phyloP scores from a whole-genome alignment of 92 coral and sea anemone species.

The Zoanthus sansibaricus region DNA sequence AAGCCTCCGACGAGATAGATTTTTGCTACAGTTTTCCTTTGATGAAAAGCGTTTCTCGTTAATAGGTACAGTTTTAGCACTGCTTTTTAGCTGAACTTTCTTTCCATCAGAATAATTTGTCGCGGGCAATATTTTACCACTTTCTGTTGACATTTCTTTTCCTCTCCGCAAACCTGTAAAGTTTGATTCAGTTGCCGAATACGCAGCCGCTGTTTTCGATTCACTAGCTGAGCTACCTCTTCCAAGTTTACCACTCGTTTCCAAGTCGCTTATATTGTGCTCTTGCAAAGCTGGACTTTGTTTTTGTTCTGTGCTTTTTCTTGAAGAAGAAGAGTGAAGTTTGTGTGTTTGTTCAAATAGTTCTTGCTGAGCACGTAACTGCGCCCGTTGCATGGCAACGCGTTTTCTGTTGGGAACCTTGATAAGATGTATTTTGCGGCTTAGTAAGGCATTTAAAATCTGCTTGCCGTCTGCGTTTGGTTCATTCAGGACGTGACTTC shows the following conservation, averaged over 20 bases:
- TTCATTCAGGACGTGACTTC: not conserved
- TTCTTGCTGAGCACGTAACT: not conserved
- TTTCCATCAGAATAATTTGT: not conserved
- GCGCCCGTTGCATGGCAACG: slow-evolving; percentile 33
- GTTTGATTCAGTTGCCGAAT: not conserved
- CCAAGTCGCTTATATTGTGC: not conserved
- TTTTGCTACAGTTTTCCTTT: not conserved
- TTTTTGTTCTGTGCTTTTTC: not conserved
- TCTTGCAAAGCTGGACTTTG: not conserved
- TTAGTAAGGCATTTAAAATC: not conserved
- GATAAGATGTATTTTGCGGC: slow-evolving; percentile 1
- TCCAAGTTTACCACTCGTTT: not conserved
- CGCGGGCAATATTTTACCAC: not conserved
- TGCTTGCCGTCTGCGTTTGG: slow-evolving; percentile 10
- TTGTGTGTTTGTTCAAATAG: slow-evolving; percentile 24
- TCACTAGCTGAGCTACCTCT: not conserved
- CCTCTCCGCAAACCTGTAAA: not conserved
- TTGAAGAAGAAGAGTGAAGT: not conserved
- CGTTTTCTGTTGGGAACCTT: slow-evolving; percentile 34
- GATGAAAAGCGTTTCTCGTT: not conserved
- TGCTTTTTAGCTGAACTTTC: not conserved
- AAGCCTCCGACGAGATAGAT: slow-evolving; percentile 22
- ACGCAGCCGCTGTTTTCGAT: not conserved
- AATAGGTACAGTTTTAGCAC: not conserved
- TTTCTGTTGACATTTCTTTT: not conserved